Percentiles rank a stretch among this genome's conserved stretches.
Evolutionary conservation across 2,113 vertebrate genomes (phyloP).

Genomic region (Clinocottus analis): DNA sequence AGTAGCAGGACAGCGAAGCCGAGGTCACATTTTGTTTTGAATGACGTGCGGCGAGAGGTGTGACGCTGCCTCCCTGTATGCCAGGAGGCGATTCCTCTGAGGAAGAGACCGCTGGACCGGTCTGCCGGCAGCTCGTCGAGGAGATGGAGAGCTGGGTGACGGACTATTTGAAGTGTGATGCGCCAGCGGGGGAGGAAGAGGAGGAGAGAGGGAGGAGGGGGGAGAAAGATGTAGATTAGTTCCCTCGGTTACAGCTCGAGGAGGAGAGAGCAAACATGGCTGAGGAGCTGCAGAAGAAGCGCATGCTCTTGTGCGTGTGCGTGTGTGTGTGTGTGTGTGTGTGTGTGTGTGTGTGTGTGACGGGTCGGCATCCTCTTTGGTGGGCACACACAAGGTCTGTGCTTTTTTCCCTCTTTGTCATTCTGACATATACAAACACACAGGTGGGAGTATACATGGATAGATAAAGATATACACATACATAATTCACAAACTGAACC

Average conservation of each 20-base stretch:
- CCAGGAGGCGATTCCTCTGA: slow-evolving; percentile 39
- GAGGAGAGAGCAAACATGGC: slow-evolving; percentile 26
- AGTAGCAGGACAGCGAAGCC: slow-evolving; percentile 11
- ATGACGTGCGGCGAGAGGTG: slow-evolving; percentile 15
- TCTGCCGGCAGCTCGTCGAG: slow-evolving; percentile 48
- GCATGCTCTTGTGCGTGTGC: background rate
- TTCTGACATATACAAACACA: slow-evolving; percentile 20
- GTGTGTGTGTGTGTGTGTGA: background rate
- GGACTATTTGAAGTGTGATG: slow-evolving; percentile 44
- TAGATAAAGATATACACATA: slow-evolving; percentile 4
- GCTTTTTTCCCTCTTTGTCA: slow-evolving; percentile 3
- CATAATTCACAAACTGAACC: slow-evolving; percentile 7
- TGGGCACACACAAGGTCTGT: background rate
- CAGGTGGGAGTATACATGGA: background rate
- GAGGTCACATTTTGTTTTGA: slow-evolving; percentile 38
- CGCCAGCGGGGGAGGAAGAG: slow-evolving; percentile 20
- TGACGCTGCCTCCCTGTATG: slow-evolving; percentile 38
- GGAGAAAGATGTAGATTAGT: slow-evolving; percentile 21
- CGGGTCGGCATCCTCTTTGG: background rate
- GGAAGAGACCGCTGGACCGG: slow-evolving; percentile 21
- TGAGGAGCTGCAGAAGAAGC: background rate
- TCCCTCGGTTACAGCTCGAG: slow-evolving; percentile 27
- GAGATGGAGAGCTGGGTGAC: slow-evolving; percentile 43
- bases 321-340: background rate
- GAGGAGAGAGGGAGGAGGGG: background rate